Evolutionary conservation across 2,888 invertebrate species (phyloP).

Genomic region (Lycophotia porphyrea): DNA sequence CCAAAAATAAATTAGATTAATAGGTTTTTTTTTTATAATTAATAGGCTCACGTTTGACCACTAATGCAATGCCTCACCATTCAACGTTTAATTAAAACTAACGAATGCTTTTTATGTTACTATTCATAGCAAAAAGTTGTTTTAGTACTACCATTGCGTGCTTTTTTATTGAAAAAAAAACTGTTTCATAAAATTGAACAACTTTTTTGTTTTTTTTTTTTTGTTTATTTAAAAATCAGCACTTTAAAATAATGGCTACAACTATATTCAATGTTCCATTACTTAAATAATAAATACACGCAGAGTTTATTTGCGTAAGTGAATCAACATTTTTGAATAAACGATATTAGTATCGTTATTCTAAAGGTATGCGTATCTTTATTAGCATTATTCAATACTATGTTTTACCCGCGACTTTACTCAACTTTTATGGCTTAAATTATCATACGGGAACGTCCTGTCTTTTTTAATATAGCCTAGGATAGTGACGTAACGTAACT

Average conservation of each 20-base stretch:
- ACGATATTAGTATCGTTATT: not conserved
- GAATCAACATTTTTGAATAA: conserved; percentile 21
- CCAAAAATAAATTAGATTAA: not conserved
- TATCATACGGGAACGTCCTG: not conserved
- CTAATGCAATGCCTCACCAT: not conserved
- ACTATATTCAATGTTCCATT: not conserved
- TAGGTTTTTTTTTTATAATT: not conserved
- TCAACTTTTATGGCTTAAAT: not conserved
- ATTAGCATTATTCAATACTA: not conserved
- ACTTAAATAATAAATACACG: conserved; percentile 4
- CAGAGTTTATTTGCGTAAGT: conserved; percentile 19
- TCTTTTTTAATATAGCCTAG: not conserved
- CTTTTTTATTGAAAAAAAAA: not conserved
- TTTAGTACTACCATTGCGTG: not conserved
- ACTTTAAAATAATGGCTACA: not conserved
- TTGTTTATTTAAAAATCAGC: not conserved
- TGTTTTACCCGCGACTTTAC: not conserved
- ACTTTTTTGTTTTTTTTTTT: not conserved
- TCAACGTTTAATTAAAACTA: not conserved
- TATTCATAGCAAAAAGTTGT: not conserved
- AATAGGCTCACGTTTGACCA: not conserved
- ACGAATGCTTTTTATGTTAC: not conserved
- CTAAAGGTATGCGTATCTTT: not conserved
- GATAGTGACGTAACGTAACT: not conserved
- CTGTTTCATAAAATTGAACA: not conserved